Percentiles rank a stretch among this genome's conserved stretches.
phyloP scores from a whole-genome alignment of 1,140 invertebrate genomes.

The Lepidurus packardi region DNA sequence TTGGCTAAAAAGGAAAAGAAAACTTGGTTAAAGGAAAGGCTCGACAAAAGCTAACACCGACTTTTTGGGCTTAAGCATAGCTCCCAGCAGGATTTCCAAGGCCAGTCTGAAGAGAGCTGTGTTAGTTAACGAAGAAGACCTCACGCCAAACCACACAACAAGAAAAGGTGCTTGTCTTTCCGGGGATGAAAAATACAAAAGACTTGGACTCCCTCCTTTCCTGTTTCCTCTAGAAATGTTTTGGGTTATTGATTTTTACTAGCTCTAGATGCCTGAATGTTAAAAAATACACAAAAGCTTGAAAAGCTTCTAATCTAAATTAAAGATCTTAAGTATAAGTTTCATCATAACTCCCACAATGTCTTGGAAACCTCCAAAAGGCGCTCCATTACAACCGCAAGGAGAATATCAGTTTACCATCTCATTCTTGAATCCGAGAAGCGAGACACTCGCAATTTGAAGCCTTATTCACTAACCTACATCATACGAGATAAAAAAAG shows the following conservation, averaged over 20 bases:
- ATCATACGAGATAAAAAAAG: too few relatives aligned
- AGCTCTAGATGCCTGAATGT: too few relatives aligned
- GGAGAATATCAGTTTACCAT: neutral
- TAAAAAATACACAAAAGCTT: too few relatives aligned
- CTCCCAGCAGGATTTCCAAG: slow-evolving; percentile 2
- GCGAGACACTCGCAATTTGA: neutral
- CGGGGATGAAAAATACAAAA: too few relatives aligned
- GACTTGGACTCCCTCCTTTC: too few relatives aligned
- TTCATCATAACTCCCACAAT: too few relatives aligned
- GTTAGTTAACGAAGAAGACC: slow-evolving; percentile 11
- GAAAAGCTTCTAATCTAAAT: too few relatives aligned
- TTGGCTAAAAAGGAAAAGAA: neutral
- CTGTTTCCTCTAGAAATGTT: too few relatives aligned
- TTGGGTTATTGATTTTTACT: too few relatives aligned
- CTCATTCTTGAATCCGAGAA: neutral
- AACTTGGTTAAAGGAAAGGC: neutral
- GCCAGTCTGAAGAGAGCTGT: neutral
- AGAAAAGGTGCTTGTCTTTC: too few relatives aligned
- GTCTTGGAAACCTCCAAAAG: neutral
- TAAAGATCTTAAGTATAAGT: too few relatives aligned
- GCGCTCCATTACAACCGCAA: slow-evolving; percentile 9
- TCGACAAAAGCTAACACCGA: neutral
- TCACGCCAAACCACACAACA: neutral
- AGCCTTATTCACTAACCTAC: neutral
- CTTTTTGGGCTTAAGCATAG: neutral